A percentile compares a stretch with the other conserved stretches of the same genome.
Conservation (phyloP, 2,888 invertebrate species). For the Euzophera pinguis region DNA sequence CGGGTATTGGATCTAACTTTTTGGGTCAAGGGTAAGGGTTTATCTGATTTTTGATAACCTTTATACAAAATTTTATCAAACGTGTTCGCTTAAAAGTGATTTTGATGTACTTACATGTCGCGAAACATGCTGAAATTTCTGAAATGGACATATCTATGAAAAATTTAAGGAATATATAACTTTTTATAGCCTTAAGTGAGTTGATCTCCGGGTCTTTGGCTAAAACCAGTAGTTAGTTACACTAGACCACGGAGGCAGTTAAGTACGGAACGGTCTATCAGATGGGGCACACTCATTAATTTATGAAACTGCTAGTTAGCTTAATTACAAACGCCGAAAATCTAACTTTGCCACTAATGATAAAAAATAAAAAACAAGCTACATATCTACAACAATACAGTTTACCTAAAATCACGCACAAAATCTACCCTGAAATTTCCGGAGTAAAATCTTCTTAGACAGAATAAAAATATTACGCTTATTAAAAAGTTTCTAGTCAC, state of each 20-base stretch:
- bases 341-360: background rate
- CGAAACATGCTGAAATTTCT: background rate
- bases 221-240: too few relatives aligned
- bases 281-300: too few relatives aligned
- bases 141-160: too few relatives aligned
- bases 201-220: too few relatives aligned
- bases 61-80: background rate
- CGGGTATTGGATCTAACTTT: slow-evolving; percentile 20
- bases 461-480: slow-evolving; percentile 40
- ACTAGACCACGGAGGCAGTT: too few relatives aligned
- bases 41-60: slow-evolving; percentile 7
- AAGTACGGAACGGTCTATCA: too few relatives aligned
- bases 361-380: background rate
- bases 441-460: slow-evolving; percentile 17
- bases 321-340: too few relatives aligned
- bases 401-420: background rate
- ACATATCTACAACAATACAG: background rate
- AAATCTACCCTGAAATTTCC: slow-evolving; percentile 17
- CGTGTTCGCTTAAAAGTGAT: background rate
- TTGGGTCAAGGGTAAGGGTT: slow-evolving; percentile 17
- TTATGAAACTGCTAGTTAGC: too few relatives aligned
- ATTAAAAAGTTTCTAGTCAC: slow-evolving; percentile 42
- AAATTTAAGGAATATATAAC: too few relatives aligned
- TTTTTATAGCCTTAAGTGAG: too few relatives aligned
- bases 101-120: background rate